Evolutionary conservation across 2,888 invertebrate species (phyloP), one percentile per base, ranked within the genome.

Genomic region (Pristionchus mayeri): DNA sequence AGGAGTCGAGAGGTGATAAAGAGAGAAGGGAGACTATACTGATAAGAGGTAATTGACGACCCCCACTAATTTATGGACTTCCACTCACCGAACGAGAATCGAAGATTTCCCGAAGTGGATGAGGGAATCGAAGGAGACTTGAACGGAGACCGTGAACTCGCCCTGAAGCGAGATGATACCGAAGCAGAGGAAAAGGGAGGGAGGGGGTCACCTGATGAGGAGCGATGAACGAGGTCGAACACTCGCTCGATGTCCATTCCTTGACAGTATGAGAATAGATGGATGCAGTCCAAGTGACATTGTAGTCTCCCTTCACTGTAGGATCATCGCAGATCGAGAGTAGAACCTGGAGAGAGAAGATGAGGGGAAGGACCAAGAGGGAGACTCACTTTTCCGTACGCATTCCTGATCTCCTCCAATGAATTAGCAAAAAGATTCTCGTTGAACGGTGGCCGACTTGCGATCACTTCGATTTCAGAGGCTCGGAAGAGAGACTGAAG

Each of bases 151-250:
- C 16, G 44, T 63, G 67, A 60, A 67, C 24, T 82, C 82, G 0
- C 80, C 80, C 80, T 80, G 37, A 57, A 80, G 6, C 16, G 2
- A 40, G n/a, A n/a, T n/a, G n/a, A 57, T 44, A 44, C 13, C 13
- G 44, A 44, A 44, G n/a, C 2, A 60, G 30, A 3, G 60, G 30
- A 60, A 30, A 13, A 9, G 27, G 27, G 30, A 27, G 3, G 27
- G 30, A 24, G 1, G 60, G 16, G 6, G 44, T 81, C n/a, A 83
- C 83, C 34, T 83, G 83, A 71, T 83, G 83, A 67, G 83, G 83
- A 21, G 83, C 67, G 21, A 83, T 27, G 71, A 83, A 83, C 6
- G 48, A 52, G 24, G 67, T 34, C 2, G 27, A 27, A 37, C 83
- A 83, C 1, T 67, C 40, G 6, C 13, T 27, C 13, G 67, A 11